Evolutionary conservation across 2,888 invertebrate species (phyloP).

Genomic region (Ganaspis brasiliensis): DNA sequence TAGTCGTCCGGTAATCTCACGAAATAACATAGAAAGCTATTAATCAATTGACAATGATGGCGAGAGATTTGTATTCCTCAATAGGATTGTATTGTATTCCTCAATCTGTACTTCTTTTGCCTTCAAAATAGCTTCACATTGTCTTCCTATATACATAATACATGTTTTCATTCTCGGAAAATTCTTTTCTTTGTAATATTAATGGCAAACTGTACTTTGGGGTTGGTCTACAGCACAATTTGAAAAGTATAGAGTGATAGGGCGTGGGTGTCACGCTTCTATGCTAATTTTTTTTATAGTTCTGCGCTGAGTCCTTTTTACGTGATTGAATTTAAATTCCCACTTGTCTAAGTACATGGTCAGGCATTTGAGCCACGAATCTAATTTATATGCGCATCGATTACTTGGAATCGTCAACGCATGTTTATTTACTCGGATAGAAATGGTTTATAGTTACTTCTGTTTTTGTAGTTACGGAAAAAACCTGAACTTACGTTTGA

Average conservation of each 20-base stretch:
- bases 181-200: neutral
- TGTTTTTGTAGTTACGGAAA: no score
- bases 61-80: conserved; percentile 28
- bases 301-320: neutral
- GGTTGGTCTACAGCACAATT: conserved; percentile 25
- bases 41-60: conserved; percentile 36
- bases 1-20: conserved; percentile 35
- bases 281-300: conserved; percentile 8
- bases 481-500: no score
- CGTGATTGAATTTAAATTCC: conserved; percentile 33
- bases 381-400: conserved; percentile 30
- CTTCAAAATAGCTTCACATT: conserved; percentile 5
- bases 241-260: neutral
- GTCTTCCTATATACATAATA: conserved; percentile 9
- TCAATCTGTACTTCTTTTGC: conserved; percentile 6
- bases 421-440: neutral
- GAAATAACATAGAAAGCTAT: conserved; percentile 25
- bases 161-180: neutral
- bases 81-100: no score
- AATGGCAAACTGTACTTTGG: conserved; percentile 5
- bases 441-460: neutral
- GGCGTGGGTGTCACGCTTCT: conserved; percentile 28
- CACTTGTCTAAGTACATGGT: conserved; percentile 8
- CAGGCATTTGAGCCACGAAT: conserved; percentile 17
- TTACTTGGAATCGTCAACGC: neutral